Percentiles rank a stretch among this genome's conserved stretches.
These are phyloP conservation scores for Eupithecia subfuscata DNA, from an alignment of 2,888 invertebrate genomes.

Conservation along the genomic window DNA sequence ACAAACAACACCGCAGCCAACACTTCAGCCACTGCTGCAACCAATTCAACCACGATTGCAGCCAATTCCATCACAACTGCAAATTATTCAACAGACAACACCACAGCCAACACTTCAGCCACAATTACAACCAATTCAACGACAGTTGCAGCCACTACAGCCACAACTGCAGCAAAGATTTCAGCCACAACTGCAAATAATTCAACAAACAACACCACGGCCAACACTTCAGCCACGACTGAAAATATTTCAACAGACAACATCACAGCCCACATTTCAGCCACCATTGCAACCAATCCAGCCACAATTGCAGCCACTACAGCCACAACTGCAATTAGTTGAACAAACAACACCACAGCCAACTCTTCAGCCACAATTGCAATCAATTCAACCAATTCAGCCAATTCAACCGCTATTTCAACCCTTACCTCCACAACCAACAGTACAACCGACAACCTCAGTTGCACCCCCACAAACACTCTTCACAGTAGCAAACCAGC, in stretches of 20 bases:
- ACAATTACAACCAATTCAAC: neutral
- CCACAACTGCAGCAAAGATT: neutral
- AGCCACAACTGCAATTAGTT: neutral
- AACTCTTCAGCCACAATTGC: conserved; percentile 19
- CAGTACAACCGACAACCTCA: conserved; percentile 17
- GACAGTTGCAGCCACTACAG: neutral
- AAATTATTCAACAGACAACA: conserved; percentile 6
- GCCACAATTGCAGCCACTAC: neutral
- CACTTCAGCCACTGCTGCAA: neutral
- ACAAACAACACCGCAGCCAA: neutral
- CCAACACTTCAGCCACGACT: neutral
- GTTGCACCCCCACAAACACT: conserved; percentile 17
- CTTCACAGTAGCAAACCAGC: conserved; percentile 25
- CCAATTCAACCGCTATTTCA: conserved; percentile 23
- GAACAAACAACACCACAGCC: neutral
- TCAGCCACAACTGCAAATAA: neutral
- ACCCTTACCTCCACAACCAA: neutral
- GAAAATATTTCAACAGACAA: neutral
- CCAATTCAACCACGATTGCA: neutral
- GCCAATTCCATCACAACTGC: conserved; percentile 10
- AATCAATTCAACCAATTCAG: conserved; percentile 7
- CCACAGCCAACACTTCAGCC: neutral
- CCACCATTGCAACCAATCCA: conserved; percentile 2
- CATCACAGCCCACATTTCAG: neutral
- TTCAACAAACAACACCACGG: neutral